phyloP scores from a whole-genome alignment of 2,888 invertebrate species.

The Altica lythri region DNA sequence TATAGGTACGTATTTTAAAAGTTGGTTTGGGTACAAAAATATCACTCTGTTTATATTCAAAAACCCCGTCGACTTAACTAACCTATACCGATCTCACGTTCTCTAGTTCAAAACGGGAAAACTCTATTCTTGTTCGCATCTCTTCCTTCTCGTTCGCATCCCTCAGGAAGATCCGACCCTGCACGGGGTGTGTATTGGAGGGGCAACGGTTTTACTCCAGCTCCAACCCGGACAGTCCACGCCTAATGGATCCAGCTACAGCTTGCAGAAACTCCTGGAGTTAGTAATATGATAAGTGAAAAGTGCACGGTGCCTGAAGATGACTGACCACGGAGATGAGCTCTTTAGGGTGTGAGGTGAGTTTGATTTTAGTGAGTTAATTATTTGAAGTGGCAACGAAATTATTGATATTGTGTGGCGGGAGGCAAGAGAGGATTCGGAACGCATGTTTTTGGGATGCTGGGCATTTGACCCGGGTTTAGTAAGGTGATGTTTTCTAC shows the following conservation, averaged over 20 bases:
- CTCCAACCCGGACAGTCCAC: conserved; percentile 56
- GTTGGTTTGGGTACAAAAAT: too few species aligned
- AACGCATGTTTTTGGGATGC: conserved; percentile 20
- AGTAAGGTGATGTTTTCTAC: not conserved
- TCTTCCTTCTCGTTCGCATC: conserved; percentile 1
- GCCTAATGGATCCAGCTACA: conserved; percentile 57
- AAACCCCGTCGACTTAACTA: too few species aligned
- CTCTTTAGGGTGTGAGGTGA: conserved; percentile 19
- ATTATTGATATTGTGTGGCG: conserved; percentile 14
- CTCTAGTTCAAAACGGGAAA: conserved; percentile 8
- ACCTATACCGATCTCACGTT: too few species aligned
- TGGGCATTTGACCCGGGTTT: conserved; percentile 21
- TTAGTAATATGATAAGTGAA: conserved; percentile 52
- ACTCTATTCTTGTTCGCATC: not conserved
- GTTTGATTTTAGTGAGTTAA: not conserved
- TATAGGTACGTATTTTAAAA: too few species aligned
- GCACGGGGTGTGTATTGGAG: conserved; percentile 37
- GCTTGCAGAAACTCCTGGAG: conserved; percentile 53
- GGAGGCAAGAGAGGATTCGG: conserved; percentile 11
- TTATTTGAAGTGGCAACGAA: not conserved
- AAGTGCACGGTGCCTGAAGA: conserved; percentile 50
- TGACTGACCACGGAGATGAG: conserved; percentile 47
- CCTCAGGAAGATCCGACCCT: conserved; percentile 29
- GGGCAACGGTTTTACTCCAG: conserved; percentile 31
- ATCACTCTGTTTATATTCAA: too few species aligned